phyloP scores from a whole-genome alignment of 2,888 invertebrate genomes.

The Candidula unifasciata region DNA sequence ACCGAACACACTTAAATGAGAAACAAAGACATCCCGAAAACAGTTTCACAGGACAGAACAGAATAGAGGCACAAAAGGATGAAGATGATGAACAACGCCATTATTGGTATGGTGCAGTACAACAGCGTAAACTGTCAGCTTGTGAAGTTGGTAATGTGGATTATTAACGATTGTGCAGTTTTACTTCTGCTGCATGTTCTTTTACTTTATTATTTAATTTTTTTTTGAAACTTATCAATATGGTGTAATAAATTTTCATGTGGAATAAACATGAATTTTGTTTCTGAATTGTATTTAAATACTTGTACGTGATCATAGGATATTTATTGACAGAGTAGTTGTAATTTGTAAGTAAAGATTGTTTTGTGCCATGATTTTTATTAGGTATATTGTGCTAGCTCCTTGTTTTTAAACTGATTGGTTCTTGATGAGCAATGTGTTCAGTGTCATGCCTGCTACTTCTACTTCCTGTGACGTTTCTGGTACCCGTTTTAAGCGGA shows the following conservation, averaged over 20 bases:
- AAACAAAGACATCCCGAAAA: too few relatives aligned
- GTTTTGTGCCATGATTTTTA: too few relatives aligned
- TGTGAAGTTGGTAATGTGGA: neutral
- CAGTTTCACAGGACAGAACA: neutral
- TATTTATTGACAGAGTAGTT: too few relatives aligned
- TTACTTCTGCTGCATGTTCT: neutral
- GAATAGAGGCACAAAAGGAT: neutral
- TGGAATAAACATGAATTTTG: neutral
- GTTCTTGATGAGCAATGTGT: too few relatives aligned
- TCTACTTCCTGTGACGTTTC: too few relatives aligned
- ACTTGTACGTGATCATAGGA: neutral
- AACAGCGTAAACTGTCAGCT: neutral
- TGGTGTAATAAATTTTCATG: conserved; percentile 1
- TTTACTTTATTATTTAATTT: neutral
- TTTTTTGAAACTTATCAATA: neutral
- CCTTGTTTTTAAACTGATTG: too few relatives aligned
- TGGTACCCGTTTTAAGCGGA: too few relatives aligned
- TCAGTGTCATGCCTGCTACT: too few relatives aligned
- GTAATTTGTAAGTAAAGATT: too few relatives aligned
- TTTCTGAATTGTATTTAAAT: neutral
- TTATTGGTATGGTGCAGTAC: neutral
- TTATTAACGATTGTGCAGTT: neutral
- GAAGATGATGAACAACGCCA: too few relatives aligned
- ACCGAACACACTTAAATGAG: too few relatives aligned
- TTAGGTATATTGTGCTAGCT: too few relatives aligned